These are phyloP conservation scores for Scomber colias DNA, from an alignment of 2,113 vertebrate species.

Conservation along the genomic window DNA sequence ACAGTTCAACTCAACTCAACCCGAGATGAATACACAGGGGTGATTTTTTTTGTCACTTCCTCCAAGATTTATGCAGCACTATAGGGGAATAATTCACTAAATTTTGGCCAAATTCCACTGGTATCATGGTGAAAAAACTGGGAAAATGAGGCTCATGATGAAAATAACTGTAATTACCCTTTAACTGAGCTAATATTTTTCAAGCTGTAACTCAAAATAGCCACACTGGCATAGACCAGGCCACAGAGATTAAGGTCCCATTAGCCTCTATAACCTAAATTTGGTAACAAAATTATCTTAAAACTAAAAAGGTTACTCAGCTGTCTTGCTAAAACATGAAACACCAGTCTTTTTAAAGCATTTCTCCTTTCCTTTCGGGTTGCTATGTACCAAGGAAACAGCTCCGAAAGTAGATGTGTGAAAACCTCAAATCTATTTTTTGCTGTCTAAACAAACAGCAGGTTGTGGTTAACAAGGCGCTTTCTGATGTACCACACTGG, in stretches of 20 bases:
- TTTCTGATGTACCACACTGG: conserved; percentile 5
- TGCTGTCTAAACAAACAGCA: conserved; percentile 39
- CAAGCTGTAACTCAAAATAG: conserved; percentile 45
- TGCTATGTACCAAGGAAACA: not conserved
- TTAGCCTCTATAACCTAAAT: not conserved
- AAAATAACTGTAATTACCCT: conserved; percentile 59
- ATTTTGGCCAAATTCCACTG: conserved; percentile 11
- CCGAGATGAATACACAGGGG: not conserved
- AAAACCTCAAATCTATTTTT: conserved; percentile 34
- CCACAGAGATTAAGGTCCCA: not conserved
- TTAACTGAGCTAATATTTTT: conserved; percentile 48
- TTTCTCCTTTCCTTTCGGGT: not conserved
- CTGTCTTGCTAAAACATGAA: no score
- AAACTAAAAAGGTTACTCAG: not conserved
- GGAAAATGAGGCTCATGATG: conserved; percentile 23
- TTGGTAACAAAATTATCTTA: not conserved
- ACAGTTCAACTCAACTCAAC: not conserved
- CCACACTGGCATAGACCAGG: not conserved
- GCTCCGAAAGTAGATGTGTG: conserved; percentile 4
- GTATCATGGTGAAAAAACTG: not conserved
- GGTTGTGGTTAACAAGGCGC: conserved; percentile 6
- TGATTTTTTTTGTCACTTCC: not conserved
- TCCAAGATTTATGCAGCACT: conserved; percentile 5
- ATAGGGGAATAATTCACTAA: not conserved
- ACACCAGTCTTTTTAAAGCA: not conserved